Evolutionary conservation across 1,140 invertebrate genomes (phyloP).

Genomic region (Metaphire vulgaris): DNA sequence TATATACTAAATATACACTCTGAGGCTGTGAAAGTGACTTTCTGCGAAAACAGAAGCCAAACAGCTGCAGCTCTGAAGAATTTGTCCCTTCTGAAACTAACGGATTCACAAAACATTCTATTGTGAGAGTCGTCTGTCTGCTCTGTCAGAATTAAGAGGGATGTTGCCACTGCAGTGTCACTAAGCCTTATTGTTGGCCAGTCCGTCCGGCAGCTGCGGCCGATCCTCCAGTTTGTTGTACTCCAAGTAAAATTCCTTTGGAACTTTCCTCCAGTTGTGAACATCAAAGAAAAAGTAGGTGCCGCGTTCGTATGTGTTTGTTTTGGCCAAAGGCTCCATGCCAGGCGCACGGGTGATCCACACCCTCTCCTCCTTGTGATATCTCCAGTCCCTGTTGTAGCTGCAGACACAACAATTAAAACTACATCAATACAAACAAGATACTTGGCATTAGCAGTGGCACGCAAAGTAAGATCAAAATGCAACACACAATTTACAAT

Average conservation of each 20-base stretch:
- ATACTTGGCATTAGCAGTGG: not conserved
- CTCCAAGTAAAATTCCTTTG: conserved; percentile 93
- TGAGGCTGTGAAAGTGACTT: too few relatives aligned
- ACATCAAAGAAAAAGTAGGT: conserved; percentile 99
- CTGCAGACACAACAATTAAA: not conserved
- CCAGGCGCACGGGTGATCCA: conserved; percentile 98
- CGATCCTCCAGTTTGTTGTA: conserved; percentile 92
- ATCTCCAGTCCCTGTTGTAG: conserved; percentile 67
- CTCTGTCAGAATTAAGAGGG: too few relatives aligned
- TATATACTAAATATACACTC: too few relatives aligned
- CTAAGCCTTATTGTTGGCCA: not conserved
- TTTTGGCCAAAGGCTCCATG: conserved; percentile 84
- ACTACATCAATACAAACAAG: conserved; percentile 24
- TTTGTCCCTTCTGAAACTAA: too few relatives aligned
- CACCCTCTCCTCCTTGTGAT: conserved; percentile 96
- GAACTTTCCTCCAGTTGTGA: conserved; percentile 82
- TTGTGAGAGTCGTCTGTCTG: too few relatives aligned
- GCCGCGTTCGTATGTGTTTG: conserved; percentile 87
- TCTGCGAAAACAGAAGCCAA: too few relatives aligned
- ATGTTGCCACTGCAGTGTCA: too few relatives aligned
- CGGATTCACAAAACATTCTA: too few relatives aligned
- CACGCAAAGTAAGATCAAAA: conserved; percentile 3
- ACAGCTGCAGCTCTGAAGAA: too few relatives aligned
- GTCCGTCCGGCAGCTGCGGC: conserved; percentile 52
- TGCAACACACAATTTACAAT: not conserved